Evolutionary conservation across 2,113 vertebrate genomes (phyloP).

Genomic region (Panurus biarmicus): DNA sequence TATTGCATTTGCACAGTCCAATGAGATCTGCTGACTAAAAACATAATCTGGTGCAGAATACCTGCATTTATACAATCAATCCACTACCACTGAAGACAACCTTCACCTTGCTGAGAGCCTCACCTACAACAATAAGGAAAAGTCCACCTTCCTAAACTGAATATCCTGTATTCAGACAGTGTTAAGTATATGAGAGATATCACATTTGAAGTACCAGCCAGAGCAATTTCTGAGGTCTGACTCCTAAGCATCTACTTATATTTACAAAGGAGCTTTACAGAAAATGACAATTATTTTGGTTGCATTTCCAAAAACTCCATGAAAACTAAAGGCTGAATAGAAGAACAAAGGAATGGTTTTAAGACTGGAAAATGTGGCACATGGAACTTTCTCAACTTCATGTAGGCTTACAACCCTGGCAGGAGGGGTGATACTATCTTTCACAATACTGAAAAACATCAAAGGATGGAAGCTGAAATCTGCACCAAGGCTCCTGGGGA

Average conservation of each 20-base stretch:
- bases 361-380: background rate
- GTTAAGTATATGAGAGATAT: background rate
- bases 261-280: background rate
- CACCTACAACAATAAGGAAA: background rate
- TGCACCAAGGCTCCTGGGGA: background rate
- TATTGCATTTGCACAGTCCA: background rate
- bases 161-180: background rate
- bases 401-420: background rate
- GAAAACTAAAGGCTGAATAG: background rate
- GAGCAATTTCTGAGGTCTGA: background rate
- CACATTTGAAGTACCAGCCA: background rate
- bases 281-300: background rate
- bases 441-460: background rate
- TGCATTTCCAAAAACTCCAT: background rate
- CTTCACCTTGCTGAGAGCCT: background rate
- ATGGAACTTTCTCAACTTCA: background rate
- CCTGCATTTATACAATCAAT: background rate
- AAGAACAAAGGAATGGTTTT: background rate
- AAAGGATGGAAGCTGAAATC: background rate
- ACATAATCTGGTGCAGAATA: background rate
- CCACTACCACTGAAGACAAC: background rate
- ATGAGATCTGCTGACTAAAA: background rate
- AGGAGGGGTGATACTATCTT: background rate
- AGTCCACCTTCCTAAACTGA: background rate
- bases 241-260: background rate